Conservation (phyloP, 2,113 vertebrate species). For the Poeciliopsis prolifica region DNA sequence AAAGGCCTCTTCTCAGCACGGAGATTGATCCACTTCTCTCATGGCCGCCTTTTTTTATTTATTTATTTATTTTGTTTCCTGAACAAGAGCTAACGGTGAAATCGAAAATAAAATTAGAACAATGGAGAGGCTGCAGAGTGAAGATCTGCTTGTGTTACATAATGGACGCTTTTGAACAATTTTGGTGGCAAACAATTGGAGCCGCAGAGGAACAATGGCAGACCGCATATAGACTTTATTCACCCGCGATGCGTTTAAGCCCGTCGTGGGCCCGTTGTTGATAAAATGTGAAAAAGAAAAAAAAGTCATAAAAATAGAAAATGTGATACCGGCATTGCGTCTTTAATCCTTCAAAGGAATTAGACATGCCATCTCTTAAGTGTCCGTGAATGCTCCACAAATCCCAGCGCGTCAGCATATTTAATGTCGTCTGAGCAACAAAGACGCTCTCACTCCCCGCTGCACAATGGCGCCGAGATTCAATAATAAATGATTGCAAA, state of each 20-base stretch:
- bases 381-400: constrained; percentile 8
- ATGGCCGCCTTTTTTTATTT: constrained; percentile 21
- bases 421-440: constrained; percentile 5
- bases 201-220: background rate
- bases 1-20: constrained; percentile 28
- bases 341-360: constrained; percentile 20
- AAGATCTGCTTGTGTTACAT: constrained; percentile 1
- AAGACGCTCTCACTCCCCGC: background rate
- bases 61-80: constrained; percentile 16
- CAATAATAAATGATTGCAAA: constrained; percentile 10
- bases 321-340: constrained; percentile 2
- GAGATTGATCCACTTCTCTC: constrained; percentile 24
- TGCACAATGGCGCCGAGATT: background rate
- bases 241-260: background rate
- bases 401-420: constrained; percentile 7
- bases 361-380: constrained; percentile 8
- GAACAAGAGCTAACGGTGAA: constrained; percentile 29
- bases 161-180: constrained; percentile 18
- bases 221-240: background rate
- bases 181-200: background rate
- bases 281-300: background rate
- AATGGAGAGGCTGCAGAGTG: constrained; percentile 12
- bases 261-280: background rate
- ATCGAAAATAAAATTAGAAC: constrained; percentile 52
- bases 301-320: background rate